Percentiles rank a stretch among this genome's conserved stretches.
phyloP scores from a whole-genome alignment of 2,797 vertebrate genomes.

The Alca torda region DNA sequence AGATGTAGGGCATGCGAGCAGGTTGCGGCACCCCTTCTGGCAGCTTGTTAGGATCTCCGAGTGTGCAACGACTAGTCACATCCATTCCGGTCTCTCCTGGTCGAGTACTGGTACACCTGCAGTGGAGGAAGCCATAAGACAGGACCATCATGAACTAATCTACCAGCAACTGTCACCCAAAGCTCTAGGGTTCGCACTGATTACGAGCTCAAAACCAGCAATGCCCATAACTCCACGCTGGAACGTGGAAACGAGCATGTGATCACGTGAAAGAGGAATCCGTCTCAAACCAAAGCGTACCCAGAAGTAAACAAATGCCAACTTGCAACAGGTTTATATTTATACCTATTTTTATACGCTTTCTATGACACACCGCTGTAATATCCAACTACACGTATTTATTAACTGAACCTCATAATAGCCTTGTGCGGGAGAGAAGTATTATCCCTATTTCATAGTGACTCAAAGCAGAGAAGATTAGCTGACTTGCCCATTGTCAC shows the following conservation, averaged over 20 bases:
- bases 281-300: not conserved
- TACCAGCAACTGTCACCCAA: not conserved
- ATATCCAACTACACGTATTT: not conserved
- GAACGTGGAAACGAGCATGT: not conserved
- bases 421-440: not conserved
- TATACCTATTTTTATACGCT: constrained; percentile 27
- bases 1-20: constrained; percentile 98
- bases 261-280: not conserved
- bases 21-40: constrained; percentile 99
- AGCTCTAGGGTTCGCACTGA: rapidly evolving
- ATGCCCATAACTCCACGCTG: rapidly evolving
- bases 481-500: not conserved
- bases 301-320: constrained; percentile 27
- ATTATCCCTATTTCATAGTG: constrained; percentile 21
- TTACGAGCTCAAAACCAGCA: rapidly evolving
- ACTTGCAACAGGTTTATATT: not conserved
- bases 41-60: constrained; percentile 98
- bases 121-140: not conserved
- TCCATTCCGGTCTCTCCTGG: constrained; percentile 98
- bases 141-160: not conserved
- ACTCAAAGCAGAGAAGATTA: constrained; percentile 5
- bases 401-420: not conserved
- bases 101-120: constrained; percentile 91
- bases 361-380: constrained; percentile 18
- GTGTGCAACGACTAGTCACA: constrained; percentile 97